Percentiles rank a stretch among this genome's conserved stretches.
These are phyloP conservation scores for Andinoacara biseriatus DNA, from an alignment of 2,113 vertebrate genomes.

Conservation along the genomic window DNA sequence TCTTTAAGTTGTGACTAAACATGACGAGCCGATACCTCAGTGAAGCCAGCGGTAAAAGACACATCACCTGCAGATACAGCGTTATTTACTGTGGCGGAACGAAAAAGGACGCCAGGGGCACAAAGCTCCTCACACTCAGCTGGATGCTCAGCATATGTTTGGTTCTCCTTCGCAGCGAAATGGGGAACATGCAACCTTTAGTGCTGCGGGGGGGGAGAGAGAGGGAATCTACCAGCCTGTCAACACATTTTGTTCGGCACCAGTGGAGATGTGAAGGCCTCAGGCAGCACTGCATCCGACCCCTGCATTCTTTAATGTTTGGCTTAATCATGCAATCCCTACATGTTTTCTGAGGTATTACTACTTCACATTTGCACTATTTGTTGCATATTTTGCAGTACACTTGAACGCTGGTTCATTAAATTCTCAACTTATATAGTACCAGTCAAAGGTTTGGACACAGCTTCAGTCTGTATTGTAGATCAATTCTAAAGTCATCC, in stretches of 20 bases:
- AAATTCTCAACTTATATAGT: no score
- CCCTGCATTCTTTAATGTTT: neutral
- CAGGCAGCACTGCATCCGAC: conserved; percentile 16
- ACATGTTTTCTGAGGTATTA: neutral
- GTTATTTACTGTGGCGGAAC: neutral
- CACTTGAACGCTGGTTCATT: no score
- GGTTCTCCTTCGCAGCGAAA: conserved; percentile 75
- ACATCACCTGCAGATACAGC: neutral
- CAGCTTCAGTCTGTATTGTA: no score
- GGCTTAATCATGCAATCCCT: neutral
- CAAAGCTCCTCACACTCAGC: conserved; percentile 19
- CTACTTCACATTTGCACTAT: neutral
- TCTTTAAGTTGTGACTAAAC: neutral
- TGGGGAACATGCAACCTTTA: conserved; percentile 79
- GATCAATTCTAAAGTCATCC: no score
- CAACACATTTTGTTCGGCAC: conserved; percentile 62
- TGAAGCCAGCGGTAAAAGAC: neutral
- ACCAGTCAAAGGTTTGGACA: no score
- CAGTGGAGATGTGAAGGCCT: conserved; percentile 64
- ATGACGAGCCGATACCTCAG: neutral
- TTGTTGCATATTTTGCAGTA: neutral
- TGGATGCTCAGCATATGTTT: conserved; percentile 69
- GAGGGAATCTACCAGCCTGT: conserved; percentile 34
- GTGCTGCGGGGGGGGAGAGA: conserved; percentile 42
- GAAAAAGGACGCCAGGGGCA: neutral